phyloP scores from a whole-genome alignment of 92 coral and sea anemone genomes.

The Hydrozoanthus gracilis region DNA sequence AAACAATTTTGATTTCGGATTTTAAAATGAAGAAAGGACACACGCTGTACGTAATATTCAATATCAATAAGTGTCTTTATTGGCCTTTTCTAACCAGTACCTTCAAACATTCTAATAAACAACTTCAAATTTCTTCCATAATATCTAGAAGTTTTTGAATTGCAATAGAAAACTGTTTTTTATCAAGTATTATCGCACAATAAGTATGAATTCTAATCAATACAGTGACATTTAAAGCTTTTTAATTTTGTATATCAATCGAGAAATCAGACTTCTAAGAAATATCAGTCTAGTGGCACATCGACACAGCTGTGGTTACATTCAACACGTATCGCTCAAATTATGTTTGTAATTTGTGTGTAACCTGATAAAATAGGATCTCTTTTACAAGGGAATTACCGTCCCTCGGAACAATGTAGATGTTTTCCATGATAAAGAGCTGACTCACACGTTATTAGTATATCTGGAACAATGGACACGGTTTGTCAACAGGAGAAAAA shows the following conservation, averaged over 20 bases:
- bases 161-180: too few relatives aligned
- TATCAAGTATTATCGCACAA: too few relatives aligned
- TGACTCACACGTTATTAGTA: background rate
- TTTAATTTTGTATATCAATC: background rate
- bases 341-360: background rate
- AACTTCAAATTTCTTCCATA: too few relatives aligned
- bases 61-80: too few relatives aligned
- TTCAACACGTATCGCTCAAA: background rate
- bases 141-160: too few relatives aligned
- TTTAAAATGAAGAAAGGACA: too few relatives aligned
- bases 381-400: background rate
- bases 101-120: too few relatives aligned
- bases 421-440: background rate
- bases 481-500: conserved; percentile 17
- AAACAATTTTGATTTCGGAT: too few relatives aligned
- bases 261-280: background rate
- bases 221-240: too few relatives aligned
- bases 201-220: too few relatives aligned
- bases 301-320: background rate
- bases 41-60: too few relatives aligned
- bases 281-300: background rate
- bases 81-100: too few relatives aligned
- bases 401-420: background rate
- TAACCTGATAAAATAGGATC: background rate
- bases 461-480: background rate